These are phyloP conservation scores for Leuciscus waleckii DNA, from an alignment of 2,797 vertebrate species.

Conservation along the genomic window DNA sequence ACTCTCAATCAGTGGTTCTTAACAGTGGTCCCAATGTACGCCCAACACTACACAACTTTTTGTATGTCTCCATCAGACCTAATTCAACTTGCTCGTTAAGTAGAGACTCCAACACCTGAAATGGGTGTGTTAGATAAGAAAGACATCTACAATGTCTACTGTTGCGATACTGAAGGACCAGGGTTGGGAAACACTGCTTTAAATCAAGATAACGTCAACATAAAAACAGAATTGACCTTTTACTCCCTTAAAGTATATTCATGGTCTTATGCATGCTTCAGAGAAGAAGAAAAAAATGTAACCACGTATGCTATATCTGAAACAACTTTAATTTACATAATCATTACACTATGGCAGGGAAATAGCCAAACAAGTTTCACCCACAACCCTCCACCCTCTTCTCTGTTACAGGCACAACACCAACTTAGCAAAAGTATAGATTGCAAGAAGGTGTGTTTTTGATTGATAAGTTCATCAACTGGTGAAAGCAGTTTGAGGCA, in stretches of 20 bases:
- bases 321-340: background rate
- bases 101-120: background rate
- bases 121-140: background rate
- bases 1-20: background rate
- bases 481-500: background rate
- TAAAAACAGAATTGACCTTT: background rate
- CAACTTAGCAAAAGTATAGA: too few relatives aligned
- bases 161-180: background rate
- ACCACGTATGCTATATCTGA: background rate
- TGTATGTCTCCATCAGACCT: too few relatives aligned
- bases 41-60: background rate
- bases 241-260: background rate
- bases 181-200: background rate
- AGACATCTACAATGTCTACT: background rate
- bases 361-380: background rate
- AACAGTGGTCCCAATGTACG: background rate
- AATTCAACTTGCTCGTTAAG: background rate
- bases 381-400: background rate
- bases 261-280: too few relatives aligned
- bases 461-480: background rate
- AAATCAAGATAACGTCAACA: background rate
- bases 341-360: background rate
- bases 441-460: background rate
- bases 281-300: background rate
- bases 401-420: background rate